Conservation (phyloP, 2,113 vertebrate species). For the Epinephelus fuscoguttatus region DNA sequence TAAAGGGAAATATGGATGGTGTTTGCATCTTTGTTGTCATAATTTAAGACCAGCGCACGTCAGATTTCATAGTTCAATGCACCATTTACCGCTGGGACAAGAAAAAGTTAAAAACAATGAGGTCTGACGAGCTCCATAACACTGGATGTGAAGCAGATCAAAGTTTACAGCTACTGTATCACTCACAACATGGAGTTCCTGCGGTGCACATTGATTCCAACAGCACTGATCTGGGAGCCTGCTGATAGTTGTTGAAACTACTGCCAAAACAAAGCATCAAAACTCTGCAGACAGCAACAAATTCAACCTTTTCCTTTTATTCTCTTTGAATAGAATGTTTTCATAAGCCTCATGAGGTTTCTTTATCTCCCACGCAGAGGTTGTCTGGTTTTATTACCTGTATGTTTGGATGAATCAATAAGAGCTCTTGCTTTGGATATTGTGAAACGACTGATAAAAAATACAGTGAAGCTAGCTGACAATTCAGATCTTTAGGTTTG, state of each 20-base stretch:
- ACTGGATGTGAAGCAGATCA: constrained; percentile 22
- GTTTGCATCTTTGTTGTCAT: background rate
- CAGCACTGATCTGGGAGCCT: constrained; percentile 7
- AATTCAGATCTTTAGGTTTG: background rate
- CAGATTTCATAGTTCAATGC: constrained; percentile 10
- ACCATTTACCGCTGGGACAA: background rate
- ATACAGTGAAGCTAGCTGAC: background rate
- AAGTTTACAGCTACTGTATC: constrained; percentile 23
- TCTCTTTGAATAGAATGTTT: background rate
- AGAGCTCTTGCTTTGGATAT: background rate
- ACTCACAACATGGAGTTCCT: constrained; percentile 27
- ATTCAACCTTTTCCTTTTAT: background rate
- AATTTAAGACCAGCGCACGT: background rate
- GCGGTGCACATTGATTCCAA: constrained; percentile 23
- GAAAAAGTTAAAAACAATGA: background rate
- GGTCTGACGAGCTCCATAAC: constrained; percentile 15
- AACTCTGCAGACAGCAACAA: background rate
- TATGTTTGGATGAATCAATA: constrained; percentile 12
- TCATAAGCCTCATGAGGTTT: constrained; percentile 4
- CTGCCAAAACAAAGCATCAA: constrained; percentile 28
- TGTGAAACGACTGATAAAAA: background rate
- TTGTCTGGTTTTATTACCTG: background rate
- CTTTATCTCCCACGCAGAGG: background rate
- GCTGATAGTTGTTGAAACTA: constrained; percentile 4
- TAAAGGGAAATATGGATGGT: background rate